Conservation (phyloP, 92 coral and sea anemone species). For the Palythoa grandis region DNA sequence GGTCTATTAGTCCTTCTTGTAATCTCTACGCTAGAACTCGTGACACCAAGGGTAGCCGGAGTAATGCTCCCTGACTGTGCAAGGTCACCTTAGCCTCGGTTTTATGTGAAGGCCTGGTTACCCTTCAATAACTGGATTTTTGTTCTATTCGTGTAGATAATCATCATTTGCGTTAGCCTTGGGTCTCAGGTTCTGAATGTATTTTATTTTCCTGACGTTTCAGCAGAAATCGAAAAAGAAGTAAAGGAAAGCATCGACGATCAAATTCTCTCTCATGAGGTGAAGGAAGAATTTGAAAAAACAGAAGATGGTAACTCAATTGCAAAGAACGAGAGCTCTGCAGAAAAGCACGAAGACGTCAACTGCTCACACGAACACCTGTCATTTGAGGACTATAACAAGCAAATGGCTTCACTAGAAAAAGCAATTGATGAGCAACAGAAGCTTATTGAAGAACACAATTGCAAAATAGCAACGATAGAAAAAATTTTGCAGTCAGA, state of each 20-base stretch:
- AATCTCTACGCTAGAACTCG: no score
- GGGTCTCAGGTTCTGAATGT: background rate
- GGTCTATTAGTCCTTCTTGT: no score
- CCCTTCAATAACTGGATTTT: no score
- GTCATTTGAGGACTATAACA: constrained; percentile 23
- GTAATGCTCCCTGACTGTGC: no score
- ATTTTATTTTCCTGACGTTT: background rate
- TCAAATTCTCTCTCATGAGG: background rate
- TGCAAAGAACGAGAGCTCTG: background rate
- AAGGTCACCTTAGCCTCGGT: no score
- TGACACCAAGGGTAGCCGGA: no score
- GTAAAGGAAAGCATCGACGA: background rate
- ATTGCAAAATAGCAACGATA: constrained; percentile 5
- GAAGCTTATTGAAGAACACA: constrained; percentile 21
- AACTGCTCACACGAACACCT: background rate
- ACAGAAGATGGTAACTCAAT: background rate
- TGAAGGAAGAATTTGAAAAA: background rate
- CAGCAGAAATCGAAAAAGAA: constrained; percentile 26
- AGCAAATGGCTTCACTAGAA: constrained; percentile 3
- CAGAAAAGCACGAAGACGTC: background rate
- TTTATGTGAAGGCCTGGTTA: no score
- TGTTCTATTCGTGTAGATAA: no score
- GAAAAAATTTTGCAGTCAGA: constrained; percentile 17
- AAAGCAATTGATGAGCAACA: constrained; percentile 17
- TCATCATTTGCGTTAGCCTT: no score